Base-by-base conservation (phyloP, 2,888 invertebrate genomes). In the Dendrolimus houi region DNA sequence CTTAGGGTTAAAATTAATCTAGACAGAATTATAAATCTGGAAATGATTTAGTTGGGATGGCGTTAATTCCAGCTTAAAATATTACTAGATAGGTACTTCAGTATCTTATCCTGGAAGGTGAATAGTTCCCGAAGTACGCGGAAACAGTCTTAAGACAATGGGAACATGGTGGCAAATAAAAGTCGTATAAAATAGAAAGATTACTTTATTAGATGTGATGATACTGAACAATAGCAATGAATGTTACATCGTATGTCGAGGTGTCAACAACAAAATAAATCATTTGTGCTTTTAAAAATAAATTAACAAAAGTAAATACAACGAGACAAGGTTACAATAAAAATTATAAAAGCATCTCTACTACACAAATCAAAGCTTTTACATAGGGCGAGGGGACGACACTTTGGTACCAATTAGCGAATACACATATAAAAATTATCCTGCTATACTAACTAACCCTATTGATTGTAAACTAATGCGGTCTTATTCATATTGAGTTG, bases 171-270 rank as follows among this genome's bases (percentile, higher is more conserved):
- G 29, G 6, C 6, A 67, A 83, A 78, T 72, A 72, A 87, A 81
- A 83, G 66, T 64, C 67, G 13, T 54, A 58, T 57, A 69, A 77
- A 80, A 82, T 83, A 83, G 81, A 86, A 87, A 84, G 84, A 87
- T 89, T 89, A 87, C 81, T 85, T 87, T 87, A 88, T 88, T 89
- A 88, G 81, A 76, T 83, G 88, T 89, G 88, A 87, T 85, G 87
- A 84, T 85, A 75, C 82, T 77, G 81, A 88, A 85, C 85, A 85
- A 83, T 86, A 87, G 81, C 81, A 81, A 80, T 85, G 84, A 87
- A 83, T 83, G 83, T 84, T 85, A 87, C 72, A 83, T 81, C 75
- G 75, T 77, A 86, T 80, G 81, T 83, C 78, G 80, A 81, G 78
- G 86, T 87, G 86, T 83, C 85, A 87, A 88, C 86, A 86, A 86